A percentile compares a stretch with the other conserved stretches of the same genome.
These are phyloP conservation scores for Rosalia funebris DNA, from an alignment of 2,888 invertebrate genomes.

Conservation along the genomic window DNA sequence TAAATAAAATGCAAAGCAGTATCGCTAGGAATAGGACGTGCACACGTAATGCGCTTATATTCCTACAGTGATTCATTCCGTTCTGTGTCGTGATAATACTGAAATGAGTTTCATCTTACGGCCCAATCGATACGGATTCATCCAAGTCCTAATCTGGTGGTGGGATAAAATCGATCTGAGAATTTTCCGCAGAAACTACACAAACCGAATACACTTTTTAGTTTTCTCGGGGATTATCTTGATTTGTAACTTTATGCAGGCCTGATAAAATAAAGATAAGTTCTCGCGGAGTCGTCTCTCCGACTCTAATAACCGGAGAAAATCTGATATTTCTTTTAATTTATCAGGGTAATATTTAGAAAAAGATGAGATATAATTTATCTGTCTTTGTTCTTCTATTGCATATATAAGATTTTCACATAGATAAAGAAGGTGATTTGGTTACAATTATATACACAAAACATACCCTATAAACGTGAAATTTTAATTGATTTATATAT, in stretches of 20 bases:
- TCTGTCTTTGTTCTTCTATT: too few relatives aligned
- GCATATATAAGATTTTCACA: too few relatives aligned
- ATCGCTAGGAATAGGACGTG: conserved; percentile 29
- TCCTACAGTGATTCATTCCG: conserved; percentile 40
- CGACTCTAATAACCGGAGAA: too few relatives aligned
- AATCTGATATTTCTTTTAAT: too few relatives aligned
- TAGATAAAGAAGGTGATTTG: too few relatives aligned
- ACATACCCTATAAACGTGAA: neutral
- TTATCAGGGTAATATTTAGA: too few relatives aligned
- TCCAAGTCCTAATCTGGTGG: conserved; percentile 42
- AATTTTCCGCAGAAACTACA: conserved; percentile 42
- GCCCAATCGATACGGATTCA: conserved; percentile 44
- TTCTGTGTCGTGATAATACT: conserved; percentile 44
- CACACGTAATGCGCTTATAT: conserved; percentile 42
- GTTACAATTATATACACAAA: too few relatives aligned
- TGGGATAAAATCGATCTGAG: conserved; percentile 45
- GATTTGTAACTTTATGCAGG: conserved; percentile 34
- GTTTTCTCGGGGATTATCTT: conserved; percentile 38
- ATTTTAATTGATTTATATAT: conserved; percentile 22
- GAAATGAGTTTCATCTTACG: conserved; percentile 45
- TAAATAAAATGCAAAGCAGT: conserved; percentile 23
- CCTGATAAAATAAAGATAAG: conserved; percentile 2
- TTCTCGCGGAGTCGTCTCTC: neutral
- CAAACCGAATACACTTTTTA: conserved; percentile 36
- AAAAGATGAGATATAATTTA: too few relatives aligned